Evolutionary conservation across 2,888 invertebrate genomes (phyloP).

Genomic region (Ochropacha duplaris): DNA sequence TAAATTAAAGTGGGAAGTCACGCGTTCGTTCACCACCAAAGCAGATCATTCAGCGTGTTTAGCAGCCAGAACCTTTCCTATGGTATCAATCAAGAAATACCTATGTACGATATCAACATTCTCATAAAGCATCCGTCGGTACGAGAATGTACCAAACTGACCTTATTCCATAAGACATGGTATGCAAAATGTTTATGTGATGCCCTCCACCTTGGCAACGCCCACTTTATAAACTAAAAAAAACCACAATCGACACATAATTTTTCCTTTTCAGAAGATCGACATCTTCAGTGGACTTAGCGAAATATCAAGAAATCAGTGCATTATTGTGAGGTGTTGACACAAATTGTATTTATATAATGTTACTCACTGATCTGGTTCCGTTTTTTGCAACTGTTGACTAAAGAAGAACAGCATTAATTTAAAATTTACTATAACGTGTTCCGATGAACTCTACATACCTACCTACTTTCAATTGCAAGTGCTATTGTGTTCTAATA

Average conservation of each 20-base stretch:
- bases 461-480: not conserved
- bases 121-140: slow-evolving; percentile 26
- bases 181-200: slow-evolving; percentile 76
- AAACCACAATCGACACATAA: slow-evolving; percentile 7
- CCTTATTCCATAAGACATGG: slow-evolving; percentile 73
- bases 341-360: slow-evolving; percentile 31
- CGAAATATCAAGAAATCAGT: slow-evolving; percentile 13
- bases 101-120: slow-evolving; percentile 26
- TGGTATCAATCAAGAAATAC: slow-evolving; percentile 24
- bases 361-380: slow-evolving; percentile 75
- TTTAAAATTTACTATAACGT: slow-evolving; percentile 14
- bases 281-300: not conserved
- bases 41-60: slow-evolving; percentile 49
- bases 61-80: slow-evolving; percentile 51
- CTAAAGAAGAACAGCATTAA: slow-evolving; percentile 66
- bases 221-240: slow-evolving; percentile 81
- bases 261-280: not conserved
- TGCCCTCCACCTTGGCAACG: slow-evolving; percentile 78
- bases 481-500: not conserved
- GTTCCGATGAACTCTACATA: not conserved
- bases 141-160: slow-evolving; percentile 58
- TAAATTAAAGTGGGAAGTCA: slow-evolving; percentile 11
- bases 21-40: slow-evolving; percentile 27
- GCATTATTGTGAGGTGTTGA: slow-evolving; percentile 35
- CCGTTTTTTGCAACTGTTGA: slow-evolving; percentile 70